phyloP scores from a whole-genome alignment of 53 echinoderm and acorn worm genomes.

The Actinopyga echinites region DNA sequence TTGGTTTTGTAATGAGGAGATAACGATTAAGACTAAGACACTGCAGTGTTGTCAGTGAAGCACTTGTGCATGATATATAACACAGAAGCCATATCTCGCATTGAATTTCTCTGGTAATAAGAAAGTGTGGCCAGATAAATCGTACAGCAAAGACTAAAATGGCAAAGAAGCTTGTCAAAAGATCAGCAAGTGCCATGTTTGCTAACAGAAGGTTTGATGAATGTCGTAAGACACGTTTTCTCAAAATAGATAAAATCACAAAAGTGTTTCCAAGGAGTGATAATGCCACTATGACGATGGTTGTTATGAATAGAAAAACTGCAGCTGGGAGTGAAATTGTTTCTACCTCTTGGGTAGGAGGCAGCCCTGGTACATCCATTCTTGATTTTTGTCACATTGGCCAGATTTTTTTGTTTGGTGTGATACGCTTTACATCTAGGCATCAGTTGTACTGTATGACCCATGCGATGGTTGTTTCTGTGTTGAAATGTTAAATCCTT shows the following conservation, averaged over 20 bases:
- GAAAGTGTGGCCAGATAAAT: slow-evolving; percentile 14
- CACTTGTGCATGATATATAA: not conserved
- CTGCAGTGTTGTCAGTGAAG: slow-evolving; percentile 7
- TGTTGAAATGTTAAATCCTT: too few species aligned
- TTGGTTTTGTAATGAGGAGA: slow-evolving; percentile 7
- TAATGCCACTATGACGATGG: not conserved
- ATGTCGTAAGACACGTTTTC: not conserved
- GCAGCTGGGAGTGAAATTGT: too few species aligned
- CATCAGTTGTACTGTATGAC: too few species aligned
- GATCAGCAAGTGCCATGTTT: slow-evolving; percentile 17
- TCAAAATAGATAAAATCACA: slow-evolving; percentile 2
- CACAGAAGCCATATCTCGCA: not conserved
- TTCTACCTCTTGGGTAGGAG: too few species aligned
- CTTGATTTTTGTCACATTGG: too few species aligned
- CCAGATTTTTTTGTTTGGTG: too few species aligned
- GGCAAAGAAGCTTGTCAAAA: not conserved
- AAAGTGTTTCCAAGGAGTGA: not conserved
- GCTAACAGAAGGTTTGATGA: slow-evolving; percentile 10
- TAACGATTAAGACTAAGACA: slow-evolving; percentile 23
- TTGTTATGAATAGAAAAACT: not conserved
- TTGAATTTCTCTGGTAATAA: not conserved
- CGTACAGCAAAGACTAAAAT: not conserved
- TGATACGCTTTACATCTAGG: too few species aligned
- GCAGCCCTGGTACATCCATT: too few species aligned
- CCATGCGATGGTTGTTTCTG: too few species aligned